These are phyloP conservation scores for Phalangium opilio DNA, from an alignment of 2,888 invertebrate genomes.

Conservation along the genomic window DNA sequence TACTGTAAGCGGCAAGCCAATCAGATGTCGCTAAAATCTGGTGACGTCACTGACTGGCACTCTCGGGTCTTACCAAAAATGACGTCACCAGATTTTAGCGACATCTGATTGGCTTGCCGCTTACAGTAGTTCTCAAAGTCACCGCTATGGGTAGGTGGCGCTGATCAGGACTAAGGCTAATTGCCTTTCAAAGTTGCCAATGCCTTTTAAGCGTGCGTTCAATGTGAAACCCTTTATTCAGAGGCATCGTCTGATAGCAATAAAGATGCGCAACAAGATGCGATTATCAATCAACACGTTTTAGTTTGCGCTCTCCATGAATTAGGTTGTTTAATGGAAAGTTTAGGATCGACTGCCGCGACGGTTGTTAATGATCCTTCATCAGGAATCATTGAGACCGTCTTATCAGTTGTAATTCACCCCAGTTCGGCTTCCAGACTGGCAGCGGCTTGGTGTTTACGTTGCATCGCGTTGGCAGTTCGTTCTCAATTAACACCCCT, in stretches of 20 bases:
- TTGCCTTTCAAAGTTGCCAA: too few species aligned
- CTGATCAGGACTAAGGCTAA: too few species aligned
- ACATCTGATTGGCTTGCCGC: too few species aligned
- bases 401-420: constrained; percentile 71
- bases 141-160: too few species aligned
- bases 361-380: constrained; percentile 77
- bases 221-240: constrained; percentile 48
- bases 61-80: too few species aligned
- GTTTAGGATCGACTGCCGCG: constrained; percentile 86
- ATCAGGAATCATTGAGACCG: constrained; percentile 59
- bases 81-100: too few species aligned
- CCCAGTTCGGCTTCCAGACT: constrained; percentile 84
- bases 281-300: constrained; percentile 59
- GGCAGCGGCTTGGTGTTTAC: constrained; percentile 86
- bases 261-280: constrained; percentile 74
- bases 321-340: constrained; percentile 71
- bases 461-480: constrained; percentile 80
- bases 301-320: constrained; percentile 87
- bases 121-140: too few species aligned
- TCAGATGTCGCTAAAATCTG: too few species aligned
- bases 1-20: too few species aligned
- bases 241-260: constrained; percentile 63
- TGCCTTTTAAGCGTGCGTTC: too few species aligned
- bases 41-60: too few species aligned
- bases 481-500: constrained; percentile 88